Evolutionary conservation across 2,888 invertebrate species (phyloP).

Genomic region (Mantis religiosa): DNA sequence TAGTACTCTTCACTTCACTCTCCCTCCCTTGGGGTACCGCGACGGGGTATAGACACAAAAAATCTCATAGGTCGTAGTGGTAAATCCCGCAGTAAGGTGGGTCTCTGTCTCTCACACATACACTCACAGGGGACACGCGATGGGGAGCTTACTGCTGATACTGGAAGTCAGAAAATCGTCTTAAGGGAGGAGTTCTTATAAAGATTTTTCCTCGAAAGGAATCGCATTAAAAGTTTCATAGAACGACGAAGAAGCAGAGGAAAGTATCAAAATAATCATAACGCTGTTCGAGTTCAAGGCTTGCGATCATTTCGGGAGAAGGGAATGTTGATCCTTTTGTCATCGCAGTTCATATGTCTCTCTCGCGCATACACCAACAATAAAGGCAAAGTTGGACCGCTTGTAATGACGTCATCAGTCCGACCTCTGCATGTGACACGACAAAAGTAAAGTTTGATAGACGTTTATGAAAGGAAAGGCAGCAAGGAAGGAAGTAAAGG

Average conservation of each 20-base stretch:
- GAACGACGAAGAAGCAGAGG: background rate
- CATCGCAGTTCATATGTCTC: background rate
- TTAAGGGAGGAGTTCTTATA: background rate
- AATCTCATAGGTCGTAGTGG: too few relatives aligned
- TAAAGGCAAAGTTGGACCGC: background rate
- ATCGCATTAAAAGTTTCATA: background rate
- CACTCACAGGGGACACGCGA: background rate
- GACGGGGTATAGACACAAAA: too few relatives aligned
- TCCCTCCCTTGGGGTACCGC: too few relatives aligned
- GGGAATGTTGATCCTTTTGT: background rate
- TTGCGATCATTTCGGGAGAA: background rate
- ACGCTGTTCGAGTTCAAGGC: background rate
- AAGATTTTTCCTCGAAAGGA: background rate
- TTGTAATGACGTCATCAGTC: background rate
- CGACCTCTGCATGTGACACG: background rate
- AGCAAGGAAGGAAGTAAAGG: too few relatives aligned
- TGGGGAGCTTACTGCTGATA: background rate
- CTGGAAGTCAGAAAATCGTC: background rate
- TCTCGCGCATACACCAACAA: too few relatives aligned
- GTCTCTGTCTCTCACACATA: too few relatives aligned
- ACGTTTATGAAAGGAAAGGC: too few relatives aligned
- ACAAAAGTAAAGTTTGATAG: background rate
- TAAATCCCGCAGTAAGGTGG: too few relatives aligned
- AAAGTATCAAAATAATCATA: background rate
- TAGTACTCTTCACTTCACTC: too few relatives aligned